Evolutionary conservation across 2,113 vertebrate species (phyloP).

Genomic region (Strigops habroptila): DNA sequence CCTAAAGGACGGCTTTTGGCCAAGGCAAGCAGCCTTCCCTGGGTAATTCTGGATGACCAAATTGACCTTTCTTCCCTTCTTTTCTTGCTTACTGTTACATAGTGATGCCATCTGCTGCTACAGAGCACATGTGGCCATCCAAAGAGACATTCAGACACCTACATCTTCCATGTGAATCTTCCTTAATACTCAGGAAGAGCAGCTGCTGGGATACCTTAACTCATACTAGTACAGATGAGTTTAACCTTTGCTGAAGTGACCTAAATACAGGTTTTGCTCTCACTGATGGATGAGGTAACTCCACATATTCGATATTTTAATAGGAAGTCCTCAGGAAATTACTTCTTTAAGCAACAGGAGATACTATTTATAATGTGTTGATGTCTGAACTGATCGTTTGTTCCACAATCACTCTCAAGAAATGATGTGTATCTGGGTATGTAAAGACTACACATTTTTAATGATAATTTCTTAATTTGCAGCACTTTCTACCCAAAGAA

Average conservation of each 20-base stretch:
- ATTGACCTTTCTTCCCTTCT: not conserved
- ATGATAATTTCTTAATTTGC: not conserved
- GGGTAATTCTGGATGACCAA: not conserved
- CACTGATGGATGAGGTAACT: not conserved
- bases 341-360: not conserved
- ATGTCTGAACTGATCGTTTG: not conserved
- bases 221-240: not conserved
- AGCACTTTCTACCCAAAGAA: not conserved
- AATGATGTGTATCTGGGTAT: not conserved
- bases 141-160: not conserved
- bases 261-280: not conserved
- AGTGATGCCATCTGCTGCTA: not conserved
- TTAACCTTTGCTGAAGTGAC: not conserved
- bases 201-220: not conserved
- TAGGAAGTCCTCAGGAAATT: not conserved
- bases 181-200: not conserved
- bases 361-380: not conserved
- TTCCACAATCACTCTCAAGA: not conserved
- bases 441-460: not conserved
- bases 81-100: not conserved
- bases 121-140: not conserved
- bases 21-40: not conserved
- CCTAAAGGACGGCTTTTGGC: not conserved
- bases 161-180: not conserved
- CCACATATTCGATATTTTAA: not conserved